A percentile compares a stretch with the other conserved stretches of the same genome.
Evolutionary conservation across 2,797 vertebrate genomes (phyloP).

Genomic region (Ciconia nigra): DNA sequence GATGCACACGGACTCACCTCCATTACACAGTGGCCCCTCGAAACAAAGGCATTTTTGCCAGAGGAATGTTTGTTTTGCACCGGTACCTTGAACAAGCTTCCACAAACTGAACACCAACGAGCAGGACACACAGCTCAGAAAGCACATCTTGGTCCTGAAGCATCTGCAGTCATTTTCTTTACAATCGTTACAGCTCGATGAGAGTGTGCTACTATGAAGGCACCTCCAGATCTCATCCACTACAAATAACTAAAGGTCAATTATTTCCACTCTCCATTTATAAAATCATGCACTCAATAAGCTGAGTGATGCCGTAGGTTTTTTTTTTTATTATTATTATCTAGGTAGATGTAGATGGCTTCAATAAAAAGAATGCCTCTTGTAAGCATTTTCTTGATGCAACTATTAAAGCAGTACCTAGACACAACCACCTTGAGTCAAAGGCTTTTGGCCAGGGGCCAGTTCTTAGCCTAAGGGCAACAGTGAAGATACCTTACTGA

Average conservation of each 20-base stretch:
- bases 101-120: not conserved
- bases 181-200: rapidly evolving
- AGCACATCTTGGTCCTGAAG: not conserved
- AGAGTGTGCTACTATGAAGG: not conserved
- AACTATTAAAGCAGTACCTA: not conserved
- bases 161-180: not conserved
- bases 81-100: rapidly evolving
- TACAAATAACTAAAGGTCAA: not conserved
- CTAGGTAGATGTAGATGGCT: not conserved
- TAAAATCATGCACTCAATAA: not conserved
- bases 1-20: not conserved
- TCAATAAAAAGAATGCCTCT: not conserved
- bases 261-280: not conserved
- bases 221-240: not conserved
- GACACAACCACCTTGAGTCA: not conserved
- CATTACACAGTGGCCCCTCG: rapidly evolving
- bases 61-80: not conserved
- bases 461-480: not conserved
- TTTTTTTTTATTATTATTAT: too few relatives aligned
- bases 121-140: rapidly evolving
- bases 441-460: not conserved
- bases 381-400: not conserved
- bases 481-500: not conserved
- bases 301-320: rapidly evolving
- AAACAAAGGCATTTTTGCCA: not conserved